These are phyloP conservation scores for Delia radicum DNA, from an alignment of 1,140 invertebrate species.

Conservation along the genomic window DNA sequence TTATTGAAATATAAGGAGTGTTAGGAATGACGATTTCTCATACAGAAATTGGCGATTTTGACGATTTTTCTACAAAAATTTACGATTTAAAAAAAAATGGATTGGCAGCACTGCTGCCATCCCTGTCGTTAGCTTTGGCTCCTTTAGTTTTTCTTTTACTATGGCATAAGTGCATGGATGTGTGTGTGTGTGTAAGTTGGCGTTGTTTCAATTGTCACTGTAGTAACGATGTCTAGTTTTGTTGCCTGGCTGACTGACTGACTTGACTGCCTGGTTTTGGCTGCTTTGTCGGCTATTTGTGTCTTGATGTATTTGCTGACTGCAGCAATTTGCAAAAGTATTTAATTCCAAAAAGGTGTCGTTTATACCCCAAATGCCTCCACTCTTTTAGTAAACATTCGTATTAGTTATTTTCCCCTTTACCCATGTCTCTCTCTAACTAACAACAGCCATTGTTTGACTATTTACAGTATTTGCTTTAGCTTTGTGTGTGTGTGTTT, in stretches of 20 bases:
- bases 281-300: constrained; percentile 40
- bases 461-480: background rate
- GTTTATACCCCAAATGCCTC: background rate
- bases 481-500: background rate
- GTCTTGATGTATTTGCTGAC: constrained; percentile 47
- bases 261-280: constrained; percentile 10
- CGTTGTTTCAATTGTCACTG: constrained; percentile 51
- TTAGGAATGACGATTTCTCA: too few species aligned
- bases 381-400: too few species aligned
- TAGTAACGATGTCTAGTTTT: constrained; percentile 56
- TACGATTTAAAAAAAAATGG: too few species aligned
- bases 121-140: background rate
- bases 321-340: constrained; percentile 43
- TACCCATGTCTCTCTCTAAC: too few species aligned
- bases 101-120: background rate
- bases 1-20: too few species aligned
- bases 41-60: too few species aligned
- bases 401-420: too few species aligned
- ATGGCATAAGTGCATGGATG: background rate
- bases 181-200: background rate
- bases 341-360: constrained; percentile 34
- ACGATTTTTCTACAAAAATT: too few species aligned
- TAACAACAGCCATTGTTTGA: too few species aligned
- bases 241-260: constrained; percentile 16
- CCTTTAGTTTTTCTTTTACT: background rate